These are phyloP conservation scores for Lycopodina hypogea DNA, from an alignment of 37 sponge, comb jelly and placozoan genomes.

Conservation along the genomic window DNA sequence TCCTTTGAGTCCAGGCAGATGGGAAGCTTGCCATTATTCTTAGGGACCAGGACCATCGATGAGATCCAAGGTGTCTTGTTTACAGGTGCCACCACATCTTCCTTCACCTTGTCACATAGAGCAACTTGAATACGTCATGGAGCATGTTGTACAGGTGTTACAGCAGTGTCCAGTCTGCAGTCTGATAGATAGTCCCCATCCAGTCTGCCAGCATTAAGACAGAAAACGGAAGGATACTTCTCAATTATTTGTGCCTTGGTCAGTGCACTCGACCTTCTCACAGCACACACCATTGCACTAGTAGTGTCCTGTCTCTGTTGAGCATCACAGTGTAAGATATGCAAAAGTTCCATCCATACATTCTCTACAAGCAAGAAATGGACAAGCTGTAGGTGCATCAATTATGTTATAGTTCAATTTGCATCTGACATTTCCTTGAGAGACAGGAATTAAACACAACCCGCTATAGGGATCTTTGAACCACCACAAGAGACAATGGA, in stretches of 20 bases:
- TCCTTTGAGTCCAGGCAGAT: constrained; percentile 55
- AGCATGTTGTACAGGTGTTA: constrained; percentile 17
- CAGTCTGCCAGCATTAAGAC: constrained; percentile 16
- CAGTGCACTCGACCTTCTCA: neutral
- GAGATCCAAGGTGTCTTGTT: constrained; percentile 50
- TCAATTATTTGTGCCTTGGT: constrained; percentile 2
- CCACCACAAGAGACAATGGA: too few species aligned
- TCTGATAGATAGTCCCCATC: constrained; percentile 39
- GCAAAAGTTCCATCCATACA: constrained; percentile 5
- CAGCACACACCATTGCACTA: too few species aligned
- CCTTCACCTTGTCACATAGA: constrained; percentile 22
- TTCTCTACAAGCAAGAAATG: constrained; percentile 9
- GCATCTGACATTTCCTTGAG: neutral
- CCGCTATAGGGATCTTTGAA: constrained; percentile 5
- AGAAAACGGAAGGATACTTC: constrained; percentile 10
- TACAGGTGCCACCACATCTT: too few species aligned
- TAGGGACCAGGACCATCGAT: too few species aligned
- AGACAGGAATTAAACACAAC: neutral
- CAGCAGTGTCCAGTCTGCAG: constrained; percentile 24
- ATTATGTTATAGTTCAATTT: constrained; percentile 11
- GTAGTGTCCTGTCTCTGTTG: too few species aligned
- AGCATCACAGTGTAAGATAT: too few species aligned
- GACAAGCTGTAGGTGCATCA: neutral
- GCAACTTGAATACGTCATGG: constrained; percentile 45
- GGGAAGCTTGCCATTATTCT: constrained; percentile 15